Evolutionary conservation across 2,113 vertebrate species (phyloP).

Genomic region (Brienomyrus brachyistius): DNA sequence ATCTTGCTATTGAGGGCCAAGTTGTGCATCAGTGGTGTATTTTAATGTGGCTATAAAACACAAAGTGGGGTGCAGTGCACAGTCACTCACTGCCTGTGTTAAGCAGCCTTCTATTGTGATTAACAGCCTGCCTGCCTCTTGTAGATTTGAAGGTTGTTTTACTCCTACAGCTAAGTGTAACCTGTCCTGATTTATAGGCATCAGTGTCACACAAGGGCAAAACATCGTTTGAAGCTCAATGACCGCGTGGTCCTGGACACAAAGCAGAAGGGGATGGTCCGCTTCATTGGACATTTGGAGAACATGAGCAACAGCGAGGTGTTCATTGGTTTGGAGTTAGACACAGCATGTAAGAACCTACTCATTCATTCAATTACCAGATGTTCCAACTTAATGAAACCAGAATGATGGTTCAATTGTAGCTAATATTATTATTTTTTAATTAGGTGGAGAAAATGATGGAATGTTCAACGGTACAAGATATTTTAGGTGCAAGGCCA

Average conservation of each 20-base stretch:
- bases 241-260: slow-evolving; percentile 8
- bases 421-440: background rate
- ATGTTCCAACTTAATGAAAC: background rate
- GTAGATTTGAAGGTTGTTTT: background rate
- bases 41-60: background rate
- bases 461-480: slow-evolving; percentile 9
- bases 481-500: slow-evolving; percentile 11
- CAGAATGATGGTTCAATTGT: background rate
- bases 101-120: background rate
- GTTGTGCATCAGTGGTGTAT: background rate
- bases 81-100: background rate
- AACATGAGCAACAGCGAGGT: background rate
- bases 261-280: background rate
- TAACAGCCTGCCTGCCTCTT: background rate
- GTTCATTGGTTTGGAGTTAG: slow-evolving; percentile 16
- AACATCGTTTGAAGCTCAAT: slow-evolving; percentile 12
- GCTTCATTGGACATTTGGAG: slow-evolving; percentile 9
- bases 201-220: background rate
- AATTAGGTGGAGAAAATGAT: slow-evolving; percentile 20
- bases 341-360: slow-evolving; percentile 10
- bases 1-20: background rate
- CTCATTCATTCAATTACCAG: background rate
- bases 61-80: background rate
- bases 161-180: background rate
- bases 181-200: background rate